A percentile compares a stretch with the other conserved stretches of the same genome.
Evolutionary conservation across 2,113 vertebrate genomes (phyloP).

Genomic region (Falcunculus frontatus): DNA sequence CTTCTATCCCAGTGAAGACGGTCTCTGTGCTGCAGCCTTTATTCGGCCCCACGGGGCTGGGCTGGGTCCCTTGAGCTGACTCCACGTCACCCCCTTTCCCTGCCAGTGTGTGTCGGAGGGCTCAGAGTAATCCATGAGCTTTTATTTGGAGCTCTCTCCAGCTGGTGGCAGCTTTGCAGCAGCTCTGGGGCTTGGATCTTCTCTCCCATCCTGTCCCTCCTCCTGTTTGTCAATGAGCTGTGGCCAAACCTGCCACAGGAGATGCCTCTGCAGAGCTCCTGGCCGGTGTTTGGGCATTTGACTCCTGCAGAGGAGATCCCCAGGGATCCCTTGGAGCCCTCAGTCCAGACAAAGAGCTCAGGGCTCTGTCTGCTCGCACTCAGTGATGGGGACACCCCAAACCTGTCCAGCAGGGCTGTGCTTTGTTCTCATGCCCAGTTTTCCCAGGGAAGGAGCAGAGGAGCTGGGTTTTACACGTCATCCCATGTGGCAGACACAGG

Average conservation of each 20-base stretch:
- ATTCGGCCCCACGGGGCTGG: rapidly evolving
- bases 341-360: neutral
- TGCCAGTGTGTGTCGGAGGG: neutral
- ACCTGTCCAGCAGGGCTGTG: neutral
- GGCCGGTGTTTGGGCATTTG: neutral
- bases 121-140: neutral
- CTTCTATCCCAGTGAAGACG: rapidly evolving
- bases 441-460: neutral
- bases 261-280: neutral
- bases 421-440: neutral
- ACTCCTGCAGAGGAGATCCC: neutral
- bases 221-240: neutral
- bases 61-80: neutral
- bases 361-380: neutral
- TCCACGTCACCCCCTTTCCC: neutral
- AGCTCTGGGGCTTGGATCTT: neutral
- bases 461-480: neutral
- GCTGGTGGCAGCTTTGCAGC: conserved; percentile 21
- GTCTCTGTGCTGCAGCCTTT: neutral
- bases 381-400: neutral
- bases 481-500: neutral
- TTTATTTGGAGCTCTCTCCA: neutral
- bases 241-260: neutral
- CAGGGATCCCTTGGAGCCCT: neutral
- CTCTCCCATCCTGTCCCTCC: rapidly evolving